Evolutionary conservation across 2,888 invertebrate genomes (phyloP), one percentile per base, ranked within the genome.

Genomic region (Eurytoma adleriae): DNA sequence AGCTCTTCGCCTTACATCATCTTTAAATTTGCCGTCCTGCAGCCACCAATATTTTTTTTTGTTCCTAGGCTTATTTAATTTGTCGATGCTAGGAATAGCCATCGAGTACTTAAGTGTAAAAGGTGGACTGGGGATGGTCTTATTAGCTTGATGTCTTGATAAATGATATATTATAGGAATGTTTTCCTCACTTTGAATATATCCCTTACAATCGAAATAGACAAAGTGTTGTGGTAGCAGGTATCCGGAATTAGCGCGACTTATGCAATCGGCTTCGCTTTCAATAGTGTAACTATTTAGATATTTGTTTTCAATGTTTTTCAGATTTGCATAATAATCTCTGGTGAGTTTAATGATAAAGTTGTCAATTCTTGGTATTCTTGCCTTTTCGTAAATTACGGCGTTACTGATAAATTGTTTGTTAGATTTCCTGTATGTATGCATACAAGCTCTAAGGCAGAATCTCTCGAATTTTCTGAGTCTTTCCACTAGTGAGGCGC

Each of bases 291-390:
- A 27, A 0, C 24, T 1, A 1, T 1, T 52, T 2, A 73, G 16
- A 14, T n/a, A 27, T 3, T 16, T 30, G 5, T 59, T 50, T 7
- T 61, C 20, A 0, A 18, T 16, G 0, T 48, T 20, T 54, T 40
- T 54, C 7, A 12, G 13, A 0, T 54, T 52, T 1, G 62, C 73
- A 18, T 24, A 66, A 5, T 80, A 80, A 5, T 76, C 66, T 2
- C 80, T 7, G 10, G 59, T 56, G 0, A 80, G 14, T 24, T 64
- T 62, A n/a, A 76, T 57, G 10, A 69, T 20, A 27, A 80, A 80
- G 7, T 24, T 52, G n/a, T 76, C 70, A 24, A 80, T 64, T n/a
- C 80, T 24, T 0, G 76, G 80, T 1, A 80, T 70, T 1, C 76
- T 56, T 12, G 80, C 80, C n/a, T n/a, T 24, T 10, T 79, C 40